Percentiles rank a stretch among this genome's conserved stretches.
Conservation (phyloP, 2,797 vertebrate species). For the Myotis vivesi region DNA sequence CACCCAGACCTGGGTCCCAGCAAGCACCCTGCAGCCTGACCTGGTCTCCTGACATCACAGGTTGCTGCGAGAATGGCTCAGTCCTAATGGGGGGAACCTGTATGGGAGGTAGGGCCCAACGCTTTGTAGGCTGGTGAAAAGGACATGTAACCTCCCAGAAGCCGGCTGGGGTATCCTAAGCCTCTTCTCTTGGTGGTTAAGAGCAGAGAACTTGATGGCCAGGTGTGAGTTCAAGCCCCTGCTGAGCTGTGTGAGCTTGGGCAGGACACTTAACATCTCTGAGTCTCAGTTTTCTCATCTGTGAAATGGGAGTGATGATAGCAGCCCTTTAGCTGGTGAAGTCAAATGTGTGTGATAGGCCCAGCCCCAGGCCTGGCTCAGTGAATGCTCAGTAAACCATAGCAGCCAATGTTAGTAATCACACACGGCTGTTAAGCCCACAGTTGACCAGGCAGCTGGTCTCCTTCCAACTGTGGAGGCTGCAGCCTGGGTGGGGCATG, state of each 20-base stretch:
- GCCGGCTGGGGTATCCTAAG: background rate
- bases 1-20: background rate
- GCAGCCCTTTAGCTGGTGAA: background rate
- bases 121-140: background rate
- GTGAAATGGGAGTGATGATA: background rate
- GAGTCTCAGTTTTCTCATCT: slow-evolving; percentile 1
- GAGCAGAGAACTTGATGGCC: background rate
- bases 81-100: background rate
- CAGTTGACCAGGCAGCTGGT: background rate
- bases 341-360: rapidly evolving
- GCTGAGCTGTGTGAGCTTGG: background rate
- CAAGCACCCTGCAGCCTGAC: background rate
- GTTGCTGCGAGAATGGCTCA: background rate
- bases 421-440: background rate
- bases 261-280: background rate
- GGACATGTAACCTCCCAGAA: background rate
- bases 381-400: too few species aligned
- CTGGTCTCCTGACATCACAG: background rate
- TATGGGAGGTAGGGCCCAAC: background rate
- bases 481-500: background rate
- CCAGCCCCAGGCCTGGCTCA: background rate
- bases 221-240: background rate
- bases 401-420: too few species aligned
- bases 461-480: background rate
- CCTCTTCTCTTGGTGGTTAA: background rate